Conservation (phyloP, 2,797 vertebrate species). For the Coreius guichenoti region DNA sequence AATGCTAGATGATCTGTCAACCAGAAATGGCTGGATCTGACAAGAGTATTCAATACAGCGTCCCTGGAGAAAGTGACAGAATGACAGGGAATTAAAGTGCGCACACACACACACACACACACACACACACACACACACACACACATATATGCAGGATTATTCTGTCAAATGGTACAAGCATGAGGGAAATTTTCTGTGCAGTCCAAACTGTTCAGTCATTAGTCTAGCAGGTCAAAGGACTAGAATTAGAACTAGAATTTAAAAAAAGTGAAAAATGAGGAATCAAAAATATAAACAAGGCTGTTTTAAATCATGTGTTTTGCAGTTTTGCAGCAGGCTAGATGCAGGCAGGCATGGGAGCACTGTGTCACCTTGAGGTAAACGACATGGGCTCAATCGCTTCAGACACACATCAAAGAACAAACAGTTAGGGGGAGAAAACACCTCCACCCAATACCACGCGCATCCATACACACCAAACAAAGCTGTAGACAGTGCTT, state of each 20-base stretch:
- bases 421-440: slow-evolving; percentile 1
- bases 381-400: slow-evolving; percentile 7
- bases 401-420: slow-evolving; percentile 33
- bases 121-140: background rate
- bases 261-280: background rate
- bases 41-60: slow-evolving; percentile 6
- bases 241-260: background rate
- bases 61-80: slow-evolving; percentile 46
- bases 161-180: background rate
- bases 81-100: slow-evolving; percentile 50
- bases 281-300: background rate
- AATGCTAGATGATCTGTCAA: slow-evolving; percentile 11
- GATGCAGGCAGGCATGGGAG: slow-evolving; percentile 31
- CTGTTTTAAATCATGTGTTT: slow-evolving; percentile 23
- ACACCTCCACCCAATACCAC: slow-evolving; percentile 1
- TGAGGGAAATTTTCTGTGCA: background rate
- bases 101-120: background rate
- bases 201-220: slow-evolving; percentile 16
- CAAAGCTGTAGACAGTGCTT: slow-evolving; percentile 2
- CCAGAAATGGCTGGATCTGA: slow-evolving; percentile 39
- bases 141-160: slow-evolving; percentile 3
- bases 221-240: background rate
- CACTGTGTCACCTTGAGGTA: slow-evolving; percentile 52
- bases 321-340: background rate
- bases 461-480: slow-evolving; percentile 2